Conservation (phyloP, 23 tunicate genomes). For the Styela clava region DNA sequence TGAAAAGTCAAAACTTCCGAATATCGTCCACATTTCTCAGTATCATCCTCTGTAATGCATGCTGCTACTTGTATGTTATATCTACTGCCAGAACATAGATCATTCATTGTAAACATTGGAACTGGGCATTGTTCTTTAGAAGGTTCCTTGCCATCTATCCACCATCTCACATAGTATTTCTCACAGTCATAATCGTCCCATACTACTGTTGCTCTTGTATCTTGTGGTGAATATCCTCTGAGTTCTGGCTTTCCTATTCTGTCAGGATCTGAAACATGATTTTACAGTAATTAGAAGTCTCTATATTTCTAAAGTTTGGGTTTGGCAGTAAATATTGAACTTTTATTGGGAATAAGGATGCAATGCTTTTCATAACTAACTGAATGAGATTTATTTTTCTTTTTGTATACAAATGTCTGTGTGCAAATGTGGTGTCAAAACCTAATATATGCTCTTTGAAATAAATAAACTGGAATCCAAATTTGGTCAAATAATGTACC, state of each 20-base stretch:
- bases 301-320: too few species aligned
- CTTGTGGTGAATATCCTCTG: background rate
- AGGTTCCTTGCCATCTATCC: background rate
- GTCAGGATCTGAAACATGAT: background rate
- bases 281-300: too few species aligned
- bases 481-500: too few species aligned
- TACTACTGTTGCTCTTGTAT: background rate
- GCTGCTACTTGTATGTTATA: background rate
- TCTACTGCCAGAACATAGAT: background rate
- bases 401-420: too few species aligned
- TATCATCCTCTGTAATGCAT: background rate
- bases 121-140: background rate
- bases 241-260: background rate
- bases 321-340: too few species aligned
- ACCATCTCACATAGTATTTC: background rate
- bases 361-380: too few species aligned
- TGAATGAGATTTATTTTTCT: too few species aligned
- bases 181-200: background rate
- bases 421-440: too few species aligned
- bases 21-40: background rate
- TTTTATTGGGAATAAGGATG: too few species aligned
- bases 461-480: too few species aligned
- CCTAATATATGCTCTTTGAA: too few species aligned
- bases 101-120: background rate
- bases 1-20: background rate